phyloP scores from a whole-genome alignment of 2,888 invertebrate species.

The Epiblema foenella region DNA sequence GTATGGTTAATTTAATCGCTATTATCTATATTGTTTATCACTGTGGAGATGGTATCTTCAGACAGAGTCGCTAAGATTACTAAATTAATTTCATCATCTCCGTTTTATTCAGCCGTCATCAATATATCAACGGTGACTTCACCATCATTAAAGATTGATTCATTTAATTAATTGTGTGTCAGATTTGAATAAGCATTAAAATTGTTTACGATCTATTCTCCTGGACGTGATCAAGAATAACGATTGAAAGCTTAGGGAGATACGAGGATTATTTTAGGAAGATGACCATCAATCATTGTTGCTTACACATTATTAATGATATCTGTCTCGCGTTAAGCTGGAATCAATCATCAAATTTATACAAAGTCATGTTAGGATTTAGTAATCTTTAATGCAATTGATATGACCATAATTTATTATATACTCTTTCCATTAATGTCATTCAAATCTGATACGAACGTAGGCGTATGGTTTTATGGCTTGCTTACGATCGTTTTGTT shows the following conservation, averaged over 20 bases:
- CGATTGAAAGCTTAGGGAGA: conserved; percentile 51
- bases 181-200: conserved; percentile 48
- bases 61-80: conserved; percentile 42
- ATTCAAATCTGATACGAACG: conserved; percentile 30
- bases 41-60: conserved; percentile 50
- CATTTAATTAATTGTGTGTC: conserved; percentile 47
- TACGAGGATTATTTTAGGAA: conserved; percentile 60
- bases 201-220: conserved; percentile 52
- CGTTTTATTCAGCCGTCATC: conserved; percentile 32
- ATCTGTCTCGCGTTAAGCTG: conserved; percentile 64
- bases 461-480: conserved; percentile 35
- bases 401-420: conserved; percentile 39
- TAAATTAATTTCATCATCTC: conserved; percentile 44
- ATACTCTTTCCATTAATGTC: conserved; percentile 34
- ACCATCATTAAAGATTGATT: conserved; percentile 48
- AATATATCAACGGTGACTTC: conserved; percentile 38
- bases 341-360: conserved; percentile 69
- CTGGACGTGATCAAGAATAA: conserved; percentile 59
- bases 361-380: conserved; percentile 53
- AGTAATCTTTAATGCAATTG: conserved; percentile 40
- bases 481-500: neutral
- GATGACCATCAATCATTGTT: conserved; percentile 69
- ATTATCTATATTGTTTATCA: conserved; percentile 70
- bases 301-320: conserved; percentile 74
- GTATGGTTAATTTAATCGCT: conserved; percentile 69